Base-by-base conservation (phyloP, 1,140 invertebrate genomes). In the Pentalonia nigronervosa region DNA sequence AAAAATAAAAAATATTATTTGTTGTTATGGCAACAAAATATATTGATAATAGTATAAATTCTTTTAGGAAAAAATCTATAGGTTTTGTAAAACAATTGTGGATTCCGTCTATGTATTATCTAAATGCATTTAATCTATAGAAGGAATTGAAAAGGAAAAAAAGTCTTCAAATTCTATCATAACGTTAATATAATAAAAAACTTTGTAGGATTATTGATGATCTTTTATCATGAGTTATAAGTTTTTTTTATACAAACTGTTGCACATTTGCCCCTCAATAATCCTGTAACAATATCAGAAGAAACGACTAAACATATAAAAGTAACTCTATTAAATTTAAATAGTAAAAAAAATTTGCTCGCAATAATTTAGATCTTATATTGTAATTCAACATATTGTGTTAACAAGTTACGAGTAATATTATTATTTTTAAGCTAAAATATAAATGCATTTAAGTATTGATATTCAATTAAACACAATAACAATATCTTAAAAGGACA, bases 161-260 rank as follows among this genome's bases (percentile, higher is more conserved):
- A 60, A 23, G 21, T 60, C 34, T 41, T 41, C 9, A 90, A 90
- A 56, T 60, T 45, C 53, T 90, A 23, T 36, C 23, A 45, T 90
- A 60, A 41, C 23, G 9, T 45, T 7, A 60, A 60, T 30, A 23
- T 41, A 56, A 34, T 56, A 90, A 2, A 60, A 56, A 89, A 41
- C 17, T 25, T 60, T 1, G 36, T 41, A 90, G 53, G 21, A 41
- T 90, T 60, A 90, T 90, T 90, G 50, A 45, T 60, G 21, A 60
- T 45, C 23, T 90, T 60, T 90, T 90, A 23, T 60, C 11, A 30
- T 21, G 30, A 45, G 17, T 45, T 60, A 60, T 60, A 60, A 90
- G 25, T 60, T 90, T 88, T 90, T 60, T 90, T 45, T 25, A 56
- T 90, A 41, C 50, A 41, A 60, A 45, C 50, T 41, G 53, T 90